Evolutionary conservation across 2,797 vertebrate genomes (phyloP).

Genomic region (Stomatorhinus walkeri): DNA sequence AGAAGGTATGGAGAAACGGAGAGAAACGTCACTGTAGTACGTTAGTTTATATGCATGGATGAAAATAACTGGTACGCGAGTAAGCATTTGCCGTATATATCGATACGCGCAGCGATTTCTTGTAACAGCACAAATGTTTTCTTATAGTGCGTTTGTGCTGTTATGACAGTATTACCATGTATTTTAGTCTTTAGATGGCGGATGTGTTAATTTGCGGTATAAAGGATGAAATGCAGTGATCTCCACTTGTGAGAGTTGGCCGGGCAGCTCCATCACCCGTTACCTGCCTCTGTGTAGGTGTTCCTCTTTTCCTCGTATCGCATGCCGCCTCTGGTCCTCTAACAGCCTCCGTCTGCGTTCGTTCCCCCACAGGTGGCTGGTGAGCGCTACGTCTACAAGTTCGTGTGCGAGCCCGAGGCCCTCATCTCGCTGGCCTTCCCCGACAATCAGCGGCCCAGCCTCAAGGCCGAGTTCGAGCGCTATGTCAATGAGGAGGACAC

Average conservation of each 20-base stretch:
- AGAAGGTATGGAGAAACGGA: constrained; percentile 69
- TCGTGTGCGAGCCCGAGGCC: constrained; percentile 91
- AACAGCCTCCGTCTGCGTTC: background rate
- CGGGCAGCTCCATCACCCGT: background rate
- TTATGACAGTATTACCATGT: background rate
- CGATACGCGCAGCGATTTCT: background rate
- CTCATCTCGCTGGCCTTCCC: constrained; percentile 92
- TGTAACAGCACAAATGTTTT: background rate
- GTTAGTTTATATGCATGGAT: background rate
- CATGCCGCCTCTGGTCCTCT: background rate
- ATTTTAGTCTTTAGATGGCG: background rate
- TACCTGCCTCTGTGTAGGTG: background rate
- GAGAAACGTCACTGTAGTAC: background rate
- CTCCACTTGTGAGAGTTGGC: background rate
- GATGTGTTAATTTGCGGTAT: background rate
- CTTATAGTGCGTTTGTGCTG: background rate
- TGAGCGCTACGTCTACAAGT: constrained; percentile 97
- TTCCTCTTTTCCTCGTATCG: background rate
- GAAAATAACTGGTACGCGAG: background rate
- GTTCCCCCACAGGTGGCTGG: constrained; percentile 76
- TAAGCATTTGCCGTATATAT: background rate
- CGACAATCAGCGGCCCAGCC: constrained; percentile 80
- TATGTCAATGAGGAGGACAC: constrained; percentile 91
- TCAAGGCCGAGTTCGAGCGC: constrained; percentile 80
- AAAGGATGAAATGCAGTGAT: background rate